Conservation (phyloP, 2,113 vertebrate species). For the Pedetes capensis region DNA sequence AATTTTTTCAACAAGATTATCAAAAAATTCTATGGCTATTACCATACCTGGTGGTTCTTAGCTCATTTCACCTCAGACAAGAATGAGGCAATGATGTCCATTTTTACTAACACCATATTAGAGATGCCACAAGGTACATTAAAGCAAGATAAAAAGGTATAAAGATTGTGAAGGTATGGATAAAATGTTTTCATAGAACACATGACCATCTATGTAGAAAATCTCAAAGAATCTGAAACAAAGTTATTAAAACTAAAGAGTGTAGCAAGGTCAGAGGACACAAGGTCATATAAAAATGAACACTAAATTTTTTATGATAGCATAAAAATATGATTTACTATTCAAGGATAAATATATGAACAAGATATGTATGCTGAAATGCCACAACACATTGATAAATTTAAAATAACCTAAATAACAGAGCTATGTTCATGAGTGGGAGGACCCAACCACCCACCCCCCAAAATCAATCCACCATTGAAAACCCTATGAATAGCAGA, state of each 20-base stretch:
- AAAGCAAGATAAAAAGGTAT: background rate
- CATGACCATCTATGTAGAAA: background rate
- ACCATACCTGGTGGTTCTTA: background rate
- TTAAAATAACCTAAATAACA: background rate
- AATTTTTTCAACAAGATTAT: background rate
- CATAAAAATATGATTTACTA: background rate
- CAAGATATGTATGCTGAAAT: background rate
- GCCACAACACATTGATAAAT: background rate
- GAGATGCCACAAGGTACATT: background rate
- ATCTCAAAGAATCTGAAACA: conserved; percentile 2
- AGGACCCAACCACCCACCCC: too few relatives aligned
- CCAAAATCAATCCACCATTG: too few relatives aligned
- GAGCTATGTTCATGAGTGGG: background rate
- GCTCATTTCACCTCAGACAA: background rate
- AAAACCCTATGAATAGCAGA: too few relatives aligned
- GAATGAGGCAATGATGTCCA: background rate
- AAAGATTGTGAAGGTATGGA: background rate
- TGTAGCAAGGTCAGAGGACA: background rate
- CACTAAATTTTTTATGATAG: too few relatives aligned
- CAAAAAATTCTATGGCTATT: background rate
- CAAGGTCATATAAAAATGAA: background rate
- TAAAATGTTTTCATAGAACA: background rate
- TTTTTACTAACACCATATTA: background rate
- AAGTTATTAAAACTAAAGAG: background rate
- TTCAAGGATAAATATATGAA: background rate